These are phyloP conservation scores for Exocentrus adspersus DNA, from an alignment of 2,888 invertebrate genomes.

Conservation along the genomic window DNA sequence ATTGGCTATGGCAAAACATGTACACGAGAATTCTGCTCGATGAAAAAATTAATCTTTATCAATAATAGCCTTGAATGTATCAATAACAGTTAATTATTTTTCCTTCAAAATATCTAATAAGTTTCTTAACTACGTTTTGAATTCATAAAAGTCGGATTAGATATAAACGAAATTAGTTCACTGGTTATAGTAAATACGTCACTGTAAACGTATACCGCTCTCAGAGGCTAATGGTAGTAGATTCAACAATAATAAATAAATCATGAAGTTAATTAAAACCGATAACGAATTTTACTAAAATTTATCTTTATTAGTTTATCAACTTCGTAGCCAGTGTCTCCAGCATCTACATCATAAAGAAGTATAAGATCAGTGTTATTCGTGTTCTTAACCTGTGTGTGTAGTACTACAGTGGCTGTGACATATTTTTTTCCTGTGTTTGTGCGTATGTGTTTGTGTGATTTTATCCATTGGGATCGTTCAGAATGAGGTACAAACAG, in stretches of 20 bases:
- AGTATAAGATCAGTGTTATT: conserved; percentile 38
- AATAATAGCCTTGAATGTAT: neutral
- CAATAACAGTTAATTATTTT: neutral
- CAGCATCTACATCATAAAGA: conserved; percentile 39
- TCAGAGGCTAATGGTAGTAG: conserved; percentile 7
- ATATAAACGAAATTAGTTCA: neutral
- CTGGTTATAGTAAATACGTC: neutral
- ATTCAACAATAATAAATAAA: conserved; percentile 14
- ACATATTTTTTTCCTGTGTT: conserved; percentile 39
- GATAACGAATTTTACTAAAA: conserved; percentile 50
- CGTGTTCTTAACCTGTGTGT: conserved; percentile 47
- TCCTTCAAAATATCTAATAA: neutral
- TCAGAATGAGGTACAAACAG: conserved; percentile 54
- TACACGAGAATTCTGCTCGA: neutral
- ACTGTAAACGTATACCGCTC: neutral
- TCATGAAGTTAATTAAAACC: conserved; percentile 39
- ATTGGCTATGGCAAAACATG: too few relatives aligned
- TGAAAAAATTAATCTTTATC: neutral
- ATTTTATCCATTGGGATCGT: neutral
- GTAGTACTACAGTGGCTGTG: conserved; percentile 40
- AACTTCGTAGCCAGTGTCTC: conserved; percentile 44
- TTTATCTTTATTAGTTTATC: conserved; percentile 48
- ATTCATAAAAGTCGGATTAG: neutral
- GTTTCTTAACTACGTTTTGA: neutral
- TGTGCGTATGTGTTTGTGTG: conserved; percentile 30